These are phyloP conservation scores for Therioaphis trifolii DNA, from an alignment of 2,888 invertebrate genomes.

Conservation along the genomic window DNA sequence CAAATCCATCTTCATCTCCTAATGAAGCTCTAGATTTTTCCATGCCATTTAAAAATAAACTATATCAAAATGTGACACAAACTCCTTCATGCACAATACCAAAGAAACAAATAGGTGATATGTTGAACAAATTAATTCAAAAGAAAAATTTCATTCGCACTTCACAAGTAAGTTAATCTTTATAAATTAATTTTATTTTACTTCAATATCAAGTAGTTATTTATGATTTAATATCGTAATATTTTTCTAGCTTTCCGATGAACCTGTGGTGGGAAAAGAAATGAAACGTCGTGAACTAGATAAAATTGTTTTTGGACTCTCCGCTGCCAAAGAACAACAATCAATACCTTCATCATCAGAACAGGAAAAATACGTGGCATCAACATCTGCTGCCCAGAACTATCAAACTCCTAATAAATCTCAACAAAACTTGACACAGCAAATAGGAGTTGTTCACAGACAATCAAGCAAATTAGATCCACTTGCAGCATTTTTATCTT, in stretches of 20 bases:
- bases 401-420: constrained; percentile 48
- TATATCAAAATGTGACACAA: constrained; percentile 66
- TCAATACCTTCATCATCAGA: constrained; percentile 13
- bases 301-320: constrained; percentile 89
- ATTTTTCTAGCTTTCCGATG: constrained; percentile 74
- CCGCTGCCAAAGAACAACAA: constrained; percentile 81
- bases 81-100: constrained; percentile 68
- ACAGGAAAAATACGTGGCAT: constrained; percentile 37
- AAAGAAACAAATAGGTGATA: constrained; percentile 84
- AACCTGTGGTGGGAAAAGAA: constrained; percentile 83
- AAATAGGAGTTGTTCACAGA: constrained; percentile 57
- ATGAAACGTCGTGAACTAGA: constrained; percentile 90
- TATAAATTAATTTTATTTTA: background rate
- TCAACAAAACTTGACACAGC: constrained; percentile 51
- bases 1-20: constrained; percentile 61
- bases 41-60: constrained; percentile 74
- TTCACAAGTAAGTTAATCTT: constrained; percentile 22
- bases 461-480: constrained; percentile 59
- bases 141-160: constrained; percentile 78
- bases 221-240: background rate
- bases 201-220: background rate
- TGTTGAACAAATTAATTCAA: constrained; percentile 80
- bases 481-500: constrained; percentile 57
- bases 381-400: constrained; percentile 33
- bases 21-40: constrained; percentile 85